Percentiles rank a stretch among this genome's conserved stretches.
These are phyloP conservation scores for Melipona quadrifasciata DNA, from an alignment of 1,140 invertebrate species.

Conservation along the genomic window DNA sequence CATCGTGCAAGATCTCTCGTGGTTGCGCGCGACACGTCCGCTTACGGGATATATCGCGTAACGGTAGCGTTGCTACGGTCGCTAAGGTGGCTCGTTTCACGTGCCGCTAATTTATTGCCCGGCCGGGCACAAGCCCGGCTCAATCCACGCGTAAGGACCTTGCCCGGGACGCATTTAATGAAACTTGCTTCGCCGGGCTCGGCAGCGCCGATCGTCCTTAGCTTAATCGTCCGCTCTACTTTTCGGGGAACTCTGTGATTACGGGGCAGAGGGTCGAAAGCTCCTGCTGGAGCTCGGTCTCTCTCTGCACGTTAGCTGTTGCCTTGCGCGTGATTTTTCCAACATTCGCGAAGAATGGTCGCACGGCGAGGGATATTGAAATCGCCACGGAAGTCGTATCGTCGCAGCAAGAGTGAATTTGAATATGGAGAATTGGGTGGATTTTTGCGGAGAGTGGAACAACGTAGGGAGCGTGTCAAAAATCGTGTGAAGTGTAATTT, in stretches of 20 bases:
- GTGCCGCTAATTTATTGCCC: slow-evolving; percentile 64
- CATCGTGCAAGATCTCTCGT: slow-evolving; percentile 68
- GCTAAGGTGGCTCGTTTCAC: slow-evolving; percentile 65
- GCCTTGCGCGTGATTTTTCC: background rate
- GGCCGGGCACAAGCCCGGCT: slow-evolving; percentile 33
- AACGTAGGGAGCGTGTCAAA: too few relatives aligned
- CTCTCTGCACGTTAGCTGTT: too few relatives aligned
- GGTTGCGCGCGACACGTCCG: slow-evolving; percentile 67
- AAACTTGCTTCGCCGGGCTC: slow-evolving; percentile 46
- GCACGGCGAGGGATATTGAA: background rate
- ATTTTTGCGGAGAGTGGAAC: too few relatives aligned
- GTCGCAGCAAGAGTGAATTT: too few relatives aligned
- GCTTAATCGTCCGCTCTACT: slow-evolving; percentile 40
- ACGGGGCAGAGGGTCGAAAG: background rate
- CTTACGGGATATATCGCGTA: slow-evolving; percentile 65
- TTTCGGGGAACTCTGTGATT: background rate
- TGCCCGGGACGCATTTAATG: slow-evolving; percentile 55
- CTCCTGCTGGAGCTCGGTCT: background rate
- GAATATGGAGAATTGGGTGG: background rate
- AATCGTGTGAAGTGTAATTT: too few relatives aligned
- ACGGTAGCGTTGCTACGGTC: slow-evolving; percentile 47
- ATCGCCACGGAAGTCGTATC: too few relatives aligned
- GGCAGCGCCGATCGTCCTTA: background rate
- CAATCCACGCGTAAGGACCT: slow-evolving; percentile 38
- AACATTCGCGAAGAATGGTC: background rate